phyloP scores from a whole-genome alignment of 2,113 vertebrate species.

The Burhinus bistriatus region DNA sequence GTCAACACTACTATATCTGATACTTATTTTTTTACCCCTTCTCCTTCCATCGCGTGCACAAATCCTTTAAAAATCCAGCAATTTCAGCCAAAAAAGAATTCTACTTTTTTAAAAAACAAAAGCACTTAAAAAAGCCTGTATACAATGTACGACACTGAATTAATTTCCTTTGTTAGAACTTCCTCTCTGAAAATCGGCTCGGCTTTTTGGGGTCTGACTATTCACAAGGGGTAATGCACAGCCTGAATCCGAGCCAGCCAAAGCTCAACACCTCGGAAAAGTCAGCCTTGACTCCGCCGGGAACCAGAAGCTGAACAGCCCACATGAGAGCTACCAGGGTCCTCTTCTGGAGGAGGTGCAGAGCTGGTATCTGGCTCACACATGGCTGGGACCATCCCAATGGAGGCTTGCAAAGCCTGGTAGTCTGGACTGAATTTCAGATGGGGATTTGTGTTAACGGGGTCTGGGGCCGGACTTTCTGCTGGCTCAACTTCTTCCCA shows the following conservation, averaged over 20 bases:
- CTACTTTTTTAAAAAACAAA: neutral
- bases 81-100: neutral
- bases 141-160: neutral
- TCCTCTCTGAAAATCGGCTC: neutral
- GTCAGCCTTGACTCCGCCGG: neutral
- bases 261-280: neutral
- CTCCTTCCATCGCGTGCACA: neutral
- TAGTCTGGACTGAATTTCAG: neutral
- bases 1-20: neutral
- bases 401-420: neutral
- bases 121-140: neutral
- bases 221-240: neutral
- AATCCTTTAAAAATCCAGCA: neutral
- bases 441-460: rapidly evolving
- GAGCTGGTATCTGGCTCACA: neutral
- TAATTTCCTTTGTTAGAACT: neutral
- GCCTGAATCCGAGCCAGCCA: neutral
- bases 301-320: neutral
- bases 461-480: neutral
- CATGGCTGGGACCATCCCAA: neutral
- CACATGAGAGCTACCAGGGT: neutral
- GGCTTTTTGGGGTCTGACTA: neutral
- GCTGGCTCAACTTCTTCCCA: neutral
- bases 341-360: neutral
- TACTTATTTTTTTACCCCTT: neutral